phyloP scores from a whole-genome alignment of 2,797 vertebrate genomes.

The Spondyliosoma cantharus region DNA sequence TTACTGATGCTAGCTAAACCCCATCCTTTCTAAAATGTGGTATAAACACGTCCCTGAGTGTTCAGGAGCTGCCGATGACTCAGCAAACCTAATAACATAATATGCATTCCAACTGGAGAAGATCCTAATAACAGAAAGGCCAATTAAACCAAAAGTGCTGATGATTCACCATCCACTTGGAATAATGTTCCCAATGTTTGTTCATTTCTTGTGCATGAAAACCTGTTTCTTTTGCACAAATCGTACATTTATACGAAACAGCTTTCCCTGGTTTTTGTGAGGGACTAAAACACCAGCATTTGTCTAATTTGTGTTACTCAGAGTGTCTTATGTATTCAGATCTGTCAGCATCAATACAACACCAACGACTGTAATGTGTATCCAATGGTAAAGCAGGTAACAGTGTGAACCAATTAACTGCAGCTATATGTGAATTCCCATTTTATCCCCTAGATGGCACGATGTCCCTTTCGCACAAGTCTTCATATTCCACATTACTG shows the following conservation, averaged over 20 bases:
- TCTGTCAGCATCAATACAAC: background rate
- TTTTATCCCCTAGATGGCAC: conserved; percentile 34
- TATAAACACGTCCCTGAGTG: background rate
- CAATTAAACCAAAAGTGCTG: background rate
- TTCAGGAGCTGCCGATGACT: background rate
- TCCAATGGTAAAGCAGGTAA: background rate
- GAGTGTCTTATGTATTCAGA: background rate
- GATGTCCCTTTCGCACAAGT: conserved; percentile 61
- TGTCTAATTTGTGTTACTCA: background rate
- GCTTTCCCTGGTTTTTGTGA: background rate
- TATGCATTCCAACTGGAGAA: too few species aligned
- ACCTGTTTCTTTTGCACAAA: background rate
- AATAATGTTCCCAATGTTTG: background rate
- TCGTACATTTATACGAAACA: background rate
- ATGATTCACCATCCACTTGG: background rate
- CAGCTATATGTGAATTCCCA: conserved; percentile 46
- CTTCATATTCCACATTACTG: conserved; percentile 36
- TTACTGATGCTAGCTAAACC: background rate
- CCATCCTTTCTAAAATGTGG: background rate
- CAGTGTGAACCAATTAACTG: conserved; percentile 42
- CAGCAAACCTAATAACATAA: background rate
- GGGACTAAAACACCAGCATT: background rate
- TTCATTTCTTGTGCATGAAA: background rate
- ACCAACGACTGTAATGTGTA: background rate
- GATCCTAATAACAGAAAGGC: background rate